Base-by-base conservation (phyloP, 2,113 vertebrate species). In the Tyrannus savana region DNA sequence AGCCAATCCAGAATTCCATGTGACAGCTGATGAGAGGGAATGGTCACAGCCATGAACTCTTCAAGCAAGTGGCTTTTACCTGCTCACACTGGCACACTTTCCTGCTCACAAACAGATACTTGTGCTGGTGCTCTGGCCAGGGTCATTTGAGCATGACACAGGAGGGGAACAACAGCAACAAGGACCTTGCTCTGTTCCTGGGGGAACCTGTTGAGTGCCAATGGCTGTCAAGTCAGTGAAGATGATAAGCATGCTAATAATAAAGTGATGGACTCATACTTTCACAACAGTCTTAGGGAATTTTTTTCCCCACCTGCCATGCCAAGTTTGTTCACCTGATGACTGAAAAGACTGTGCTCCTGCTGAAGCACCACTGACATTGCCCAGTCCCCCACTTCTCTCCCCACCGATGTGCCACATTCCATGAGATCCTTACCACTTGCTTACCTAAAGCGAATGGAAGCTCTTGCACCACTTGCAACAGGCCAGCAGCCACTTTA, bases 221-320 rank as follows among this genome's bases (percentile, higher is more conserved):
- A 10, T 4, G 11, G 30, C 46, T 76, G 42, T 67, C 53, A 39
- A 64, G 22, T 58, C 41, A 75, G 4, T 13, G 31, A 56, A 64
- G 19, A 41, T 23, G 16, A 62, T 37, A 56, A 66, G 25, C 47
- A 68, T 0, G 0, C 41, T 35, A 24, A 68, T 21, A 72, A 22
- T 39, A 58, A 77, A 9, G 23, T 73, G n/a, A 37, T 60, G 17
- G 41, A 37, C 25, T 41, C 10, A 37, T 31, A 41, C 41, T 62
- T 64, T 46, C 59, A 10, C n/a, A 64, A 55, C 7, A 30, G 24
- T 13, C 19, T 59, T 5, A 7, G 8, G 25, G 22, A 50, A 16
- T 14, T 25, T 33, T 35, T 42, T 9, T 12, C 5, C 19, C 7
- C 25, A 13, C 0, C 2, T 52, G 35, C 41, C 21, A 10, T 1